A percentile compares a stretch with the other conserved stretches of the same genome.
phyloP scores from a whole-genome alignment of 2,797 vertebrate genomes.

The Sciaenops ocellatus region DNA sequence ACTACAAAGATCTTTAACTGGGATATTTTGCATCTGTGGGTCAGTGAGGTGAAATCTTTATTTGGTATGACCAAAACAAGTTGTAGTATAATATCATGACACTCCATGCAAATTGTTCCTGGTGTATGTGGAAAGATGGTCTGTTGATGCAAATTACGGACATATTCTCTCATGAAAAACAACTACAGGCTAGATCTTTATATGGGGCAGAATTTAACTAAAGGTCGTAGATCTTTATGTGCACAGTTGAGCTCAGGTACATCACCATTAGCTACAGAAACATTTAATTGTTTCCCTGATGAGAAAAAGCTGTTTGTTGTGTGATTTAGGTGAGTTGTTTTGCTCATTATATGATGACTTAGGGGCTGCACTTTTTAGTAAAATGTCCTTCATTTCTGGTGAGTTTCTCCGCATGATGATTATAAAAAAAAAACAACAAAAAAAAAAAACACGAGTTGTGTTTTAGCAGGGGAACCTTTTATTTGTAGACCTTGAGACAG shows the following conservation, averaged over 20 bases:
- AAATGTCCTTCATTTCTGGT: constrained; percentile 1
- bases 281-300: constrained; percentile 9
- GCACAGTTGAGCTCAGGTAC: background rate
- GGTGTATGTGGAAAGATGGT: constrained; percentile 9
- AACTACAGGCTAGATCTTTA: background rate
- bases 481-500: background rate
- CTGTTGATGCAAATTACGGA: constrained; percentile 24
- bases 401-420: background rate
- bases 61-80: background rate
- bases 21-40: background rate
- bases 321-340: constrained; percentile 1
- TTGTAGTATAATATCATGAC: background rate
- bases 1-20: background rate
- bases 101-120: background rate
- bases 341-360: constrained; percentile 13
- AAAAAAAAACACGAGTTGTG: background rate
- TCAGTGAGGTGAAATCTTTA: constrained; percentile 4
- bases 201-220: background rate
- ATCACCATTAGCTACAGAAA: constrained; percentile 10
- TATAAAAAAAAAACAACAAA: too few relatives aligned
- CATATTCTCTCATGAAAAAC: constrained; percentile 9
- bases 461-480: background rate
- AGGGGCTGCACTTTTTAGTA: background rate
- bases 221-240: background rate
- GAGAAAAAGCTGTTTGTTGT: constrained; percentile 5